Conservation (phyloP, 2,797 vertebrate species). For the Pogonophryne albipinna region DNA sequence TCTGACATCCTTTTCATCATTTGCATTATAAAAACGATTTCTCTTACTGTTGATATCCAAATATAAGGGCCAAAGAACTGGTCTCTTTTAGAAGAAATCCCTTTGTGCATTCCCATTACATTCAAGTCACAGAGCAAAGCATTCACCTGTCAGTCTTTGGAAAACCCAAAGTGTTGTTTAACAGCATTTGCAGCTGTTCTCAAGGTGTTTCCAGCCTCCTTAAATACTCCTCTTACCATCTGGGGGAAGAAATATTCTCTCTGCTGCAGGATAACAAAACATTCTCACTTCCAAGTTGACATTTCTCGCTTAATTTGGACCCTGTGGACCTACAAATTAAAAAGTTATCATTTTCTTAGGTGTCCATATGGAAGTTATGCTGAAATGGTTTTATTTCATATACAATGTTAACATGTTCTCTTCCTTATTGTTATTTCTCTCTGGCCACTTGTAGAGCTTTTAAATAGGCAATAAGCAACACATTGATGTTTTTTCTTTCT, state of each 20-base stretch:
- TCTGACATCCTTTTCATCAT: background rate
- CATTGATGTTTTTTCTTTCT: background rate
- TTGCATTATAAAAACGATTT: background rate
- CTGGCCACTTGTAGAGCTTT: background rate
- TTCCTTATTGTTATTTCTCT: too few species aligned
- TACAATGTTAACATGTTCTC: background rate
- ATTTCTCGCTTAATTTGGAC: background rate
- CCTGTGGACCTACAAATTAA: background rate
- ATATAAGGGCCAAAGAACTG: background rate
- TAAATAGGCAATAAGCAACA: background rate
- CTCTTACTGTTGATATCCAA: background rate
- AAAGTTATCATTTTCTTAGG: background rate
- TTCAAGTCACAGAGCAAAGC: slow-evolving; percentile 1
- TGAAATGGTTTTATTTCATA: background rate
- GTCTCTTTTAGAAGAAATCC: background rate
- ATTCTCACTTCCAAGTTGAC: background rate
- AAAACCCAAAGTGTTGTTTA: background rate
- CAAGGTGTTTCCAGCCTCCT: background rate
- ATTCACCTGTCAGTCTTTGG: slow-evolving; percentile 1
- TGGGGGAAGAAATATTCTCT: background rate
- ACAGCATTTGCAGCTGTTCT: background rate
- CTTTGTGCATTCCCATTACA: background rate
- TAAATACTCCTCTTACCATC: background rate
- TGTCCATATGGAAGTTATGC: background rate
- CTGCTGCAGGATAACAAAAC: background rate